A percentile compares a stretch with the other conserved stretches of the same genome.
Evolutionary conservation across 2,888 invertebrate genomes (phyloP).

Genomic region (Dolichomitus sp.): DNA sequence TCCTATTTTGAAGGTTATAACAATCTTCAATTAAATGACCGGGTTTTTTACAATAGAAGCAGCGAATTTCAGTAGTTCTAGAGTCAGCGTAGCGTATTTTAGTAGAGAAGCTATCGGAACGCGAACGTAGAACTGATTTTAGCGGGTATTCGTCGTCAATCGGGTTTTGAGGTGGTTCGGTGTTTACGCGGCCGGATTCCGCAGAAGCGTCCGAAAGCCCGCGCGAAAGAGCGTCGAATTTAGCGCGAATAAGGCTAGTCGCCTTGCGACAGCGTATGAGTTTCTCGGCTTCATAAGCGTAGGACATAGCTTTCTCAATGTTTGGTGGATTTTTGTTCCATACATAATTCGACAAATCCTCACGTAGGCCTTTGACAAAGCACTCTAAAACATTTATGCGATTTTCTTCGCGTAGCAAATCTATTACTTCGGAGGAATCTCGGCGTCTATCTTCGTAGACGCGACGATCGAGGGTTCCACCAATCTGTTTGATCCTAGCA

Average conservation of each 20-base stretch:
- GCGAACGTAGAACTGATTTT: neutral
- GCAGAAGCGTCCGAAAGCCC: too few species aligned
- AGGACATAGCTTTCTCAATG: neutral
- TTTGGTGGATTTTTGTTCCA: neutral
- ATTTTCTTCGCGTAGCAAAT: neutral
- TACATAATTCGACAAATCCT: neutral
- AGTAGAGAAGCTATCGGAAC: neutral
- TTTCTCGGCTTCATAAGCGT: conserved; percentile 6
- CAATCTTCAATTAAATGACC: neutral
- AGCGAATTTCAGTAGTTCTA: neutral
- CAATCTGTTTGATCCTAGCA: neutral
- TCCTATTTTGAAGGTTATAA: conserved; percentile 1
- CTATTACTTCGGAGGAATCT: neutral
- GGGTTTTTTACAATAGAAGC: neutral
- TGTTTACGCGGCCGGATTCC: too few species aligned
- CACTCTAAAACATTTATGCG: neutral
- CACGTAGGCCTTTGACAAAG: neutral
- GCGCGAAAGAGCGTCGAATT: neutral
- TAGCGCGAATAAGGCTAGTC: neutral
- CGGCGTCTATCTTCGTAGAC: neutral
- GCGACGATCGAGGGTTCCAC: neutral
- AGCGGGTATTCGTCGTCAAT: neutral
- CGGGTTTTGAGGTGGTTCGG: too few species aligned
- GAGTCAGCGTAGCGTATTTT: conserved; percentile 5
- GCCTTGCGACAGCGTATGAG: neutral